These are phyloP conservation scores for Hydropsyche betteni DNA, from an alignment of 2,888 invertebrate species.

Conservation along the genomic window DNA sequence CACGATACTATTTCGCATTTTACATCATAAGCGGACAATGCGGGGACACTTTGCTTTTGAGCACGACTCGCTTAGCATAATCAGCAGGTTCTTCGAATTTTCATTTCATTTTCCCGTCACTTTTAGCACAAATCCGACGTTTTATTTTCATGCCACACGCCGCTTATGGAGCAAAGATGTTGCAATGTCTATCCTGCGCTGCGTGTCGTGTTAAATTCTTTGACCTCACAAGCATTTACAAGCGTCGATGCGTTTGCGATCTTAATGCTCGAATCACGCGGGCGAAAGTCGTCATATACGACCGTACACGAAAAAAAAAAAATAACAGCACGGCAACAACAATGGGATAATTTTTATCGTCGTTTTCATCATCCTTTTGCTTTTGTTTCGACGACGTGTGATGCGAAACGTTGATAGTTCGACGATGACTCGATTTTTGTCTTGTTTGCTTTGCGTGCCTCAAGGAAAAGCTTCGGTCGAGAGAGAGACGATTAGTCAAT, in stretches of 20 bases:
- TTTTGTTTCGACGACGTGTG: conserved; percentile 24
- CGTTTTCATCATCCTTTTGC: conserved; percentile 29
- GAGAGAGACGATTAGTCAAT: conserved; percentile 6
- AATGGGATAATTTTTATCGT: conserved; percentile 13
- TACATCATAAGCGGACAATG: conserved; percentile 24
- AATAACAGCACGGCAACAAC: conserved; percentile 1
- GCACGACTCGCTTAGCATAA: conserved; percentile 13
- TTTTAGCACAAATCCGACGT: too few species aligned
- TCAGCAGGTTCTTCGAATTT: conserved; percentile 14
- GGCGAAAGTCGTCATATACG: conserved; percentile 25
- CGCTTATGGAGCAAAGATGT: background rate
- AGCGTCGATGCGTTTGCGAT: conserved; percentile 24
- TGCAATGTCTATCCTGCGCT: background rate
- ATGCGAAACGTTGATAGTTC: background rate
- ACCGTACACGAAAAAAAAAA: too few species aligned
- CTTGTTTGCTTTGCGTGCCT: background rate
- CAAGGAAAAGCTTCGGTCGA: too few species aligned
- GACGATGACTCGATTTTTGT: background rate
- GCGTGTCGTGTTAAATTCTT: conserved; percentile 10
- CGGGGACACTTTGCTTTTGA: conserved; percentile 7
- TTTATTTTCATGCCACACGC: too few species aligned
- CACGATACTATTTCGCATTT: conserved; percentile 29
- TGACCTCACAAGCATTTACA: conserved; percentile 3
- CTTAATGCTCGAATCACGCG: conserved; percentile 25
- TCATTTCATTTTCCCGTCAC: background rate